A percentile compares a stretch with the other conserved stretches of the same genome.
Evolutionary conservation across 1,140 invertebrate species (phyloP).

Genomic region (Mesaphorura yosii): DNA sequence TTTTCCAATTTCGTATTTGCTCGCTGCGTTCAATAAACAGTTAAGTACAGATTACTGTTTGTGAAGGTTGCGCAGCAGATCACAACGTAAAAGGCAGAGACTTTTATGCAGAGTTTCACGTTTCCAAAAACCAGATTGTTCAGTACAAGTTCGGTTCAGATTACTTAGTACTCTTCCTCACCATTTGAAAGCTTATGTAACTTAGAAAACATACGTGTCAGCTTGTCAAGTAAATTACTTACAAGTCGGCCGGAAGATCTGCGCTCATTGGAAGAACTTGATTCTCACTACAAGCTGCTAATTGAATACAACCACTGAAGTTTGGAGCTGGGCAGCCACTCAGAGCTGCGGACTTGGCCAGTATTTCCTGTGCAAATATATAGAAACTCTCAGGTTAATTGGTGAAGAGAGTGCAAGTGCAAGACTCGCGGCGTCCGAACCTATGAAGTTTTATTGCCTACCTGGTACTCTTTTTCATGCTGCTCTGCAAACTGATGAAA

Average conservation of each 20-base stretch:
- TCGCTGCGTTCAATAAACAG: no score
- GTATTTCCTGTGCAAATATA: slow-evolving; percentile 24
- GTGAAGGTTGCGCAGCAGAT: no score
- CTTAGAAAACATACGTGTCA: no score
- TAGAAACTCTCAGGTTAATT: not conserved
- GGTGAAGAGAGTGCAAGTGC: not conserved
- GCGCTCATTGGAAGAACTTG: slow-evolving; percentile 95
- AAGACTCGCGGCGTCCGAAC: not conserved
- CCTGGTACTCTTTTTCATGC: slow-evolving; percentile 76
- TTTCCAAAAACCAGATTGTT: no score
- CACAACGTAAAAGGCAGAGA: no score
- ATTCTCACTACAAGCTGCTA: slow-evolving; percentile 82
- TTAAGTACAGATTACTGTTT: no score
- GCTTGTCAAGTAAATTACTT: no score
- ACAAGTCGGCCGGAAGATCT: slow-evolving; percentile 93
- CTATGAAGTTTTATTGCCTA: slow-evolving; percentile 33
- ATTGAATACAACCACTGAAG: slow-evolving; percentile 85
- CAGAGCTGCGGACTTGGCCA: slow-evolving; percentile 29
- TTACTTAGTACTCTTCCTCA: no score
- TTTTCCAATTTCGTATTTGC: no score
- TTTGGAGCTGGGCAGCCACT: slow-evolving; percentile 29
- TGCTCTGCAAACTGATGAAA: slow-evolving; percentile 86
- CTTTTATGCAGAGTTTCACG: no score
- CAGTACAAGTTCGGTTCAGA: no score
- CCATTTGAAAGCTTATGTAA: no score